A percentile compares a stretch with the other conserved stretches of the same genome.
phyloP scores from a whole-genome alignment of 53 echinoderm and acorn worm genomes.

The Hippasteria phrygiana region DNA sequence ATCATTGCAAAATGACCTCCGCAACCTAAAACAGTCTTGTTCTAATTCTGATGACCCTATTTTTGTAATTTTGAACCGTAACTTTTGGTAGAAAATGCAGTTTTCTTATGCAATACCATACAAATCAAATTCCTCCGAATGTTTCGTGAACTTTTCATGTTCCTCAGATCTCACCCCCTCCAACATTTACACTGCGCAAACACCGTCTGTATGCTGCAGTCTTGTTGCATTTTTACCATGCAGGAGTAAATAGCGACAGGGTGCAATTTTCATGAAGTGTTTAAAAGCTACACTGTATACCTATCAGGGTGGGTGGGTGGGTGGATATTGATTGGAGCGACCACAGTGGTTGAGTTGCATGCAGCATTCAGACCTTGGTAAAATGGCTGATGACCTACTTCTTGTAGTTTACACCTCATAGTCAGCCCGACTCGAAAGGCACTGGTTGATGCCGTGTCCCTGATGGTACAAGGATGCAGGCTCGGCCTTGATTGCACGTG shows the following conservation, averaged over 20 bases:
- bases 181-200: no score
- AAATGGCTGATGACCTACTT: constrained; percentile 7
- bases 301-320: constrained; percentile 31
- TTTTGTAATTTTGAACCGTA: no score
- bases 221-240: not conserved
- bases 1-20: no score
- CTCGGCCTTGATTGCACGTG: not conserved
- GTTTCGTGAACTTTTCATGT: no score
- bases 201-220: no score
- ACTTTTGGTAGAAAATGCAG: no score
- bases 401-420: not conserved
- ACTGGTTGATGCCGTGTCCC: not conserved
- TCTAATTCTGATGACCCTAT: no score
- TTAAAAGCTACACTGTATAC: constrained; percentile 22
- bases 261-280: constrained; percentile 23
- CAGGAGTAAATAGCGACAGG: not conserved
- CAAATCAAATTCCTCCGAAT: no score
- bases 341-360: not conserved
- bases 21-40: no score
- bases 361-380: constrained; percentile 14
- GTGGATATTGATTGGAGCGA: constrained; percentile 6
- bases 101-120: no score
- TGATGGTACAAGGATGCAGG: not conserved
- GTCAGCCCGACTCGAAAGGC: constrained; percentile 2
- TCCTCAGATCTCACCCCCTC: no score